These are phyloP conservation scores for Anagrus nilaparvatae DNA, from an alignment of 1,140 invertebrate species.

Conservation along the genomic window DNA sequence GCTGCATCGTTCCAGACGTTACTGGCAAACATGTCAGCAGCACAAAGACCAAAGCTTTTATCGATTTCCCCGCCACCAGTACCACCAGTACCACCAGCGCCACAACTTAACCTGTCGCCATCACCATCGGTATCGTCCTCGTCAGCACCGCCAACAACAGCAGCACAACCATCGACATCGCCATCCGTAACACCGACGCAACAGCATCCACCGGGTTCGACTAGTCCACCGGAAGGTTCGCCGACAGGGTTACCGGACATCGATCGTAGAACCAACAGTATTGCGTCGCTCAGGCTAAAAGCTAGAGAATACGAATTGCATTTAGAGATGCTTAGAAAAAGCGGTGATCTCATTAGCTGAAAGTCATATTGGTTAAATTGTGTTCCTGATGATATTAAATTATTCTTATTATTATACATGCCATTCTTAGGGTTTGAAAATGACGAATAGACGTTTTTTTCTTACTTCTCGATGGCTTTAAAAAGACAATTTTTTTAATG, in stretches of 20 bases:
- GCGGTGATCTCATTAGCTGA: conserved; percentile 70
- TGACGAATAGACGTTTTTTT: too few relatives aligned
- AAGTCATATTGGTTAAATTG: too few relatives aligned
- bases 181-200: conserved; percentile 25
- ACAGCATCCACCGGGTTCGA: conserved; percentile 20
- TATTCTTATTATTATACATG: too few relatives aligned
- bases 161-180: conserved; percentile 34
- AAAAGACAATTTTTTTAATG: too few relatives aligned
- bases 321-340: conserved; percentile 72
- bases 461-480: too few relatives aligned
- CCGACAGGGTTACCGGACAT: conserved; percentile 45
- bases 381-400: too few relatives aligned
- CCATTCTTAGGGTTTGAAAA: too few relatives aligned
- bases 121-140: conserved; percentile 25
- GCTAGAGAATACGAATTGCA: conserved; percentile 86
- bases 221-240: conserved; percentile 35
- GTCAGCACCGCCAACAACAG: conserved; percentile 37
- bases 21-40: conserved; percentile 68
- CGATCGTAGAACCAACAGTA: conserved; percentile 79
- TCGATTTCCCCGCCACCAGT: conserved; percentile 35
- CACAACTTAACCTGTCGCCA: conserved; percentile 35
- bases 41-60: conserved; percentile 44
- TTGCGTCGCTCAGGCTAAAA: conserved; percentile 79
- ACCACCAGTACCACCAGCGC: conserved; percentile 41
- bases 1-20: conserved; percentile 73